A percentile compares a stretch with the other conserved stretches of the same genome.
phyloP scores from a whole-genome alignment of 2,888 invertebrate species.

The Yponomeuta malinellus region DNA sequence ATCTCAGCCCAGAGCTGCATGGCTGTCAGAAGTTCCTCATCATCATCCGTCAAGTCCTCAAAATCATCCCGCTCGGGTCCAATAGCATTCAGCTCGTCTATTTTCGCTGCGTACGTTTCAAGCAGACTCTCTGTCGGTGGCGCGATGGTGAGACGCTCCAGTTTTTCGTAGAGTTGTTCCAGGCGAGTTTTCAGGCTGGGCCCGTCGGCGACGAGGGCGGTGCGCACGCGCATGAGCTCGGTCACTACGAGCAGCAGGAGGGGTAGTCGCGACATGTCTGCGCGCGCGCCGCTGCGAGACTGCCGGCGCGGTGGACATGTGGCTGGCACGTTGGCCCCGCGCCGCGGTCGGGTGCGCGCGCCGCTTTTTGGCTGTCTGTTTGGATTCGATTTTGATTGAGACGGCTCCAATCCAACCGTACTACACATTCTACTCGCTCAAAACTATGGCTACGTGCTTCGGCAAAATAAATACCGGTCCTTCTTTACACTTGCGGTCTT shows the following conservation, averaged over 20 bases:
- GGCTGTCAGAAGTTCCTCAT: constrained; percentile 51
- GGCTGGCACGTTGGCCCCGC: constrained; percentile 32
- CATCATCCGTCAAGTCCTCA: constrained; percentile 41
- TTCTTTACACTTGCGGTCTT: no score
- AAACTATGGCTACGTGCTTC: no score
- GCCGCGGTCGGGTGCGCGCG: constrained; percentile 18
- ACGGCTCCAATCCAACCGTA: no score
- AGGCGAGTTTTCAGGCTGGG: constrained; percentile 49
- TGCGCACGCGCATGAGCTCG: constrained; percentile 33
- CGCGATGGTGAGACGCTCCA: constrained; percentile 43
- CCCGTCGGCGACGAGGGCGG: constrained; percentile 48
- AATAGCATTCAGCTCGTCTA: constrained; percentile 51
- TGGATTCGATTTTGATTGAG: no score
- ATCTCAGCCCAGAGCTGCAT: constrained; percentile 53
- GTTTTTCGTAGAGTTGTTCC: constrained; percentile 50
- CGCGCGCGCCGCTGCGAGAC: constrained; percentile 37
- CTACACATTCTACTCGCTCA: no score
- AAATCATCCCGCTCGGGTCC: constrained; percentile 23
- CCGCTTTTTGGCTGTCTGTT: neutral
- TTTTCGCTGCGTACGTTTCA: constrained; percentile 46
- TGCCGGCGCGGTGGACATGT: constrained; percentile 26
- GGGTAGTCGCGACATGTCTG: constrained; percentile 51
- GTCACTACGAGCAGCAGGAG: constrained; percentile 41
- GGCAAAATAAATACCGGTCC: no score
- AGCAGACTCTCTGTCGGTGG: constrained; percentile 20